phyloP scores from a whole-genome alignment of 2,888 invertebrate species.

The Eupithecia subfuscata region DNA sequence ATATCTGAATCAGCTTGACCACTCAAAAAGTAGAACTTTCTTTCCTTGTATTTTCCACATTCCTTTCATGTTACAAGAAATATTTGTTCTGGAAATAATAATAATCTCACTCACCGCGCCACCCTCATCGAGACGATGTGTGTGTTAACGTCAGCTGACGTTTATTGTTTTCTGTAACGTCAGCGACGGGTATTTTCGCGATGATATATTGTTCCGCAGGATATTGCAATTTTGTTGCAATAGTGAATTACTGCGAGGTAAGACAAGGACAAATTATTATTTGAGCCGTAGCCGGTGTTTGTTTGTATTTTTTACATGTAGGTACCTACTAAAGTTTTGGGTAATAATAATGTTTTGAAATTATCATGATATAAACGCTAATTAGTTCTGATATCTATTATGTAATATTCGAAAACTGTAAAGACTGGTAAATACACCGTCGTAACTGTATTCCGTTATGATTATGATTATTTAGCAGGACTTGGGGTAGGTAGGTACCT shows the following conservation, averaged over 20 bases:
- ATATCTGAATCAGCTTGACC: background rate
- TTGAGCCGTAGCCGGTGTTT: conserved; percentile 27
- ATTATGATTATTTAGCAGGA: background rate
- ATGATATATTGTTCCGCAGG: conserved; percentile 53
- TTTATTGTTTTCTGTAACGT: conserved; percentile 55
- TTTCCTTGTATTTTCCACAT: background rate
- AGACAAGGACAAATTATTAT: conserved; percentile 49
- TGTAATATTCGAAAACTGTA: background rate
- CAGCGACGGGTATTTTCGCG: conserved; percentile 44
- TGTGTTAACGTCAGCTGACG: conserved; percentile 30
- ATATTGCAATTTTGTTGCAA: conserved; percentile 60
- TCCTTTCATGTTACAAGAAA: background rate
- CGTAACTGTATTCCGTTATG: background rate
- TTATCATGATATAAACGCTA: background rate
- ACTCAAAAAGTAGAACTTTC: background rate
- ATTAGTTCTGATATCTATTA: background rate
- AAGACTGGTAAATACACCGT: background rate
- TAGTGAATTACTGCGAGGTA: conserved; percentile 50
- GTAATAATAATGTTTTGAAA: background rate
- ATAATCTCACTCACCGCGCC: background rate
- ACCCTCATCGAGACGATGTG: conserved; percentile 1
- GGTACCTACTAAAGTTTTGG: background rate
- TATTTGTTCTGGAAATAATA: background rate
- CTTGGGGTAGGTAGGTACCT: background rate
- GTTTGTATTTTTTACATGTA: background rate